Base-by-base conservation (phyloP, 92 coral and sea anemone genomes). In the Metridium senile region DNA sequence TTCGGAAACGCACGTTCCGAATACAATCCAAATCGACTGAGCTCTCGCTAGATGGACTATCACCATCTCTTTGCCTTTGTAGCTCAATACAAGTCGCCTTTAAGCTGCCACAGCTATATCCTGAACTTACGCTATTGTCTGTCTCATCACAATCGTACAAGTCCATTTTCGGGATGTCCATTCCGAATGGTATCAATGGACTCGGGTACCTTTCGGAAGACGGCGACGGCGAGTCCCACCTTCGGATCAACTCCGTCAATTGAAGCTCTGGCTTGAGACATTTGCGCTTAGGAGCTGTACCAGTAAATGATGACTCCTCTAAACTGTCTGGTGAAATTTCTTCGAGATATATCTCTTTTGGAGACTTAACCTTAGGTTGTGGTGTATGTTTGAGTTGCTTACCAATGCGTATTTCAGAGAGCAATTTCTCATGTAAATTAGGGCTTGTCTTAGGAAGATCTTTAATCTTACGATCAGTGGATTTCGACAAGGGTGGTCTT, bases 401-500 rank as follows among this genome's bases (percentile, higher is more conserved):
- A 2, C 88, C 77, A 13, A 70, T 77, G 28, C 83, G 87, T 66
- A 91, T 91, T 81, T 91, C 97, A 54, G 64, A 52, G 68, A 91
- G 53, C 43, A 91, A 75, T 61, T 62, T 81, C 62, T 91, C 97
- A 81, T 85, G 88, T 0, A 74, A 81, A 45, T 88, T 89, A 65
- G 91, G 91, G 52, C 75, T 79, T 11, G 46, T 78, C 65, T 79
- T 59, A 28, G 91, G 93, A 30, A 47, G 61, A 10, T 89, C 93
- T 43, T 89, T 86, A 79, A 89, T 66, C 54, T 91, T 85, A 45
- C 97, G 84, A 61, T 85, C 78, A 13, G 93, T 81, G 22, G 87
- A 72, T 81, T 89, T 91, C 20, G 91, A 58, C 4, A 91, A 85
- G n/a, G 97, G 97, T 33, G 97, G 97, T 64, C 97, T 78, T 4